Evolutionary conservation across 2,113 vertebrate species (phyloP).

Genomic region (Ploceus nigricollis): DNA sequence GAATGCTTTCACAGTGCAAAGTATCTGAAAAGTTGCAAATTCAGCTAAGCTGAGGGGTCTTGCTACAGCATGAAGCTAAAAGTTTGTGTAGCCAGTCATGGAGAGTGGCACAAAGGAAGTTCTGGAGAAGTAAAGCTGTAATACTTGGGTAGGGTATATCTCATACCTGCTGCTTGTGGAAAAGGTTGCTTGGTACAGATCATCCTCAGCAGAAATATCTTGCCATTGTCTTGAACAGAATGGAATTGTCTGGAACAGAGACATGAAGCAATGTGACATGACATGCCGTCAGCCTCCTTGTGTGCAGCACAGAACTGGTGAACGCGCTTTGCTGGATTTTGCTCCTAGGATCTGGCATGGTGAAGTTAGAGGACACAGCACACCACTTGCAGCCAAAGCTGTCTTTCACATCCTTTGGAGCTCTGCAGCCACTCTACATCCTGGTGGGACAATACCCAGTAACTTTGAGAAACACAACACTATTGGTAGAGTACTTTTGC

Average conservation of each 20-base stretch:
- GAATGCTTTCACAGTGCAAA: not conserved
- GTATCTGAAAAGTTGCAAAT: not conserved
- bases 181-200: not conserved
- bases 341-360: not conserved
- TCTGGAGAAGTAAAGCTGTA: not conserved
- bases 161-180: not conserved
- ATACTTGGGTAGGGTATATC: not conserved
- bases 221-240: not conserved
- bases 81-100: accelerated
- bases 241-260: not conserved
- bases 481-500: not conserved
- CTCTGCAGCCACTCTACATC: not conserved
- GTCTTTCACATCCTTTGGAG: not conserved
- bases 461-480: not conserved
- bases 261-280: accelerated
- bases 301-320: not conserved
- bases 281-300: not conserved
- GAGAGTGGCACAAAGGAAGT: not conserved
- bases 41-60: not conserved
- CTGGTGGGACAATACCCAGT: not conserved
- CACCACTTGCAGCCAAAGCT: accelerated
- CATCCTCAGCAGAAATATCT: not conserved
- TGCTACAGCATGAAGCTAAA: not conserved
- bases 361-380: not conserved
- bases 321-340: not conserved